These are phyloP conservation scores for Phoebastria nigripes DNA, from an alignment of 2,797 vertebrate species.

Conservation along the genomic window DNA sequence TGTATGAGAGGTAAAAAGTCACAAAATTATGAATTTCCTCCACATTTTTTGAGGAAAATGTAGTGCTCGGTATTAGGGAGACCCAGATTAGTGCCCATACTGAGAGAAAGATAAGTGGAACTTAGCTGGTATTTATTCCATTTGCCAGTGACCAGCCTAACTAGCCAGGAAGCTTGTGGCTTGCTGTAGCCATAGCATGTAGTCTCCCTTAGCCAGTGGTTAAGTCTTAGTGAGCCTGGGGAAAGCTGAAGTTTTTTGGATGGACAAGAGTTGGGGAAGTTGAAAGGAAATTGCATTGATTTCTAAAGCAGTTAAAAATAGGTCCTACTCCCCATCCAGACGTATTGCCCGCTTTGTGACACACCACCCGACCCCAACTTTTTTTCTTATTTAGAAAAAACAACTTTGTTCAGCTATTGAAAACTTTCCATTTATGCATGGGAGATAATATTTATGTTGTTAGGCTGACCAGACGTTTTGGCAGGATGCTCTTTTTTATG, in stretches of 20 bases:
- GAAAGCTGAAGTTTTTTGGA: not conserved
- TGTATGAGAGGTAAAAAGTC: not conserved
- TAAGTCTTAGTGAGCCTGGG: not conserved
- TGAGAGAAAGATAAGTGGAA: not conserved
- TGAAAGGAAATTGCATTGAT: not conserved
- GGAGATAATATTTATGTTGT: not conserved
- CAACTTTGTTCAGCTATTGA: not conserved
- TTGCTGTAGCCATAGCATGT: not conserved
- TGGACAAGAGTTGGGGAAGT: not conserved
- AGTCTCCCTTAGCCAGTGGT: not conserved
- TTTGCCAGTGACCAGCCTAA: not conserved
- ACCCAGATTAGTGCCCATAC: not conserved
- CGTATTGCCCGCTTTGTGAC: not conserved
- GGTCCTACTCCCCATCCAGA: not conserved
- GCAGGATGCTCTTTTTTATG: not conserved
- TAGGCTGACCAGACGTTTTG: not conserved
- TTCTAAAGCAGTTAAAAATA: not conserved
- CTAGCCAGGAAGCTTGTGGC: not conserved
- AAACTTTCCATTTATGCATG: not conserved
- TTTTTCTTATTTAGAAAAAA: not conserved
- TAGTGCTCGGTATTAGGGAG: not conserved
- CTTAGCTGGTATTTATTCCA: not conserved
- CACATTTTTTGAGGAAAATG: not conserved
- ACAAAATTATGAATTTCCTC: not conserved
- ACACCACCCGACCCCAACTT: fast-evolving